Evolutionary conservation across 2,888 invertebrate species (phyloP).

Genomic region (Xanthostigma xanthostigma): DNA sequence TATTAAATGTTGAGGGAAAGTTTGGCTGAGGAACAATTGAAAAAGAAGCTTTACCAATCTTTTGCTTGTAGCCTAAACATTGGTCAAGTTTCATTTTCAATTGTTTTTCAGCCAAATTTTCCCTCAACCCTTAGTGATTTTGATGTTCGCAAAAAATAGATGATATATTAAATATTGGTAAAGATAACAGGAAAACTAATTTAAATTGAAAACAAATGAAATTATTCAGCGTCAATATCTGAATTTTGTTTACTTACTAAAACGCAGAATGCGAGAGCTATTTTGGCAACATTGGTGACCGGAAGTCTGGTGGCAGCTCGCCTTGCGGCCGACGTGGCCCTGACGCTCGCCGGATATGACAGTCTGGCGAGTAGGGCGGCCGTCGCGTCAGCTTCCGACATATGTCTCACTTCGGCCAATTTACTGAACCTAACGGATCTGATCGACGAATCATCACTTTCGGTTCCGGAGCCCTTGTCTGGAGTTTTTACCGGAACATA

Average conservation of each 20-base stretch:
- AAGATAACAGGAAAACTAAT: background rate
- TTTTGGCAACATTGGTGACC: conserved; percentile 59
- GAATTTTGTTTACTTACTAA: conserved; percentile 41
- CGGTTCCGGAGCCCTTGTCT: conserved; percentile 55
- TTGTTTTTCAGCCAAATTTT: too few species aligned
- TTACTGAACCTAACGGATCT: conserved; percentile 84
- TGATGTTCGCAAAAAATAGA: too few species aligned
- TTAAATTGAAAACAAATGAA: background rate
- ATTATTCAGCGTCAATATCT: background rate
- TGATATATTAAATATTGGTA: too few species aligned
- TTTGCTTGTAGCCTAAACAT: too few species aligned
- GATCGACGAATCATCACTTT: conserved; percentile 73
- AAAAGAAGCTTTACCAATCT: too few species aligned
- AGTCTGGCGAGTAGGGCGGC: conserved; percentile 84
- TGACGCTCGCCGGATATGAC: conserved; percentile 83
- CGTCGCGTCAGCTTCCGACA: conserved; percentile 80
- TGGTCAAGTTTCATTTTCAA: too few species aligned
- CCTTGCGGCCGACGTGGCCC: conserved; percentile 65
- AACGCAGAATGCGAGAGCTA: conserved; percentile 73
- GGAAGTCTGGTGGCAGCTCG: conserved; percentile 63
- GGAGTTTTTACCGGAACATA: conserved; percentile 78
- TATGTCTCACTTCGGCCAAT: conserved; percentile 76
- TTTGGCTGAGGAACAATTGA: too few species aligned
- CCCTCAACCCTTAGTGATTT: too few species aligned
- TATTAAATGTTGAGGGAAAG: too few species aligned